Evolutionary conservation across 2,888 invertebrate genomes (phyloP).

Genomic region (Thecocarcelia acutangulata): DNA sequence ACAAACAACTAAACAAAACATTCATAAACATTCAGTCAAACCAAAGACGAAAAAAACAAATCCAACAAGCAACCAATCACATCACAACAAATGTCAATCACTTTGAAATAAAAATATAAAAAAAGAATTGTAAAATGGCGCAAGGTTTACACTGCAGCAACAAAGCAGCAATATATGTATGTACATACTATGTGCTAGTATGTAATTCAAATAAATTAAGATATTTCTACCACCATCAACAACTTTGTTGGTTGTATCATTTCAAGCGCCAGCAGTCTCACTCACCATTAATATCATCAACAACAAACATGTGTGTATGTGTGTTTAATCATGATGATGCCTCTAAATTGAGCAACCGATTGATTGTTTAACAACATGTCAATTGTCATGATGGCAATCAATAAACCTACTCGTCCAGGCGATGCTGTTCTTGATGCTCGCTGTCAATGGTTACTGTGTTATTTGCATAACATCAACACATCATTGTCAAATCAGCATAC

Average conservation of each 20-base stretch:
- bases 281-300: slow-evolving; percentile 27
- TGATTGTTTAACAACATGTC: slow-evolving; percentile 69
- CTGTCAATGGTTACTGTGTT: slow-evolving; percentile 62
- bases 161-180: slow-evolving; percentile 47
- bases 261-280: slow-evolving; percentile 36
- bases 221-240: slow-evolving; percentile 51
- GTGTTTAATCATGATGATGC: neutral
- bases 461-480: slow-evolving; percentile 69
- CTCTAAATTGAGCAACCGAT: slow-evolving; percentile 61
- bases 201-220: slow-evolving; percentile 65
- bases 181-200: no score
- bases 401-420: slow-evolving; percentile 39
- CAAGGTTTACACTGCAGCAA: slow-evolving; percentile 55
- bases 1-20: neutral
- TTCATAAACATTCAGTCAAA: slow-evolving; percentile 34
- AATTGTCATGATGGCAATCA: slow-evolving; percentile 67
- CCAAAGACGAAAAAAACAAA: slow-evolving; percentile 31
- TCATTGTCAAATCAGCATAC: slow-evolving; percentile 70
- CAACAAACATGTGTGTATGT: neutral
- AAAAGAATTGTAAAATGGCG: slow-evolving; percentile 60
- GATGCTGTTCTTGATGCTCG: slow-evolving; percentile 49
- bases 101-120: slow-evolving; percentile 17
- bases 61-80: slow-evolving; percentile 54
- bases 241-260: neutral
- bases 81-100: slow-evolving; percentile 66